phyloP scores from a whole-genome alignment of 2,113 vertebrate species.

The Varanus komodoensis region DNA sequence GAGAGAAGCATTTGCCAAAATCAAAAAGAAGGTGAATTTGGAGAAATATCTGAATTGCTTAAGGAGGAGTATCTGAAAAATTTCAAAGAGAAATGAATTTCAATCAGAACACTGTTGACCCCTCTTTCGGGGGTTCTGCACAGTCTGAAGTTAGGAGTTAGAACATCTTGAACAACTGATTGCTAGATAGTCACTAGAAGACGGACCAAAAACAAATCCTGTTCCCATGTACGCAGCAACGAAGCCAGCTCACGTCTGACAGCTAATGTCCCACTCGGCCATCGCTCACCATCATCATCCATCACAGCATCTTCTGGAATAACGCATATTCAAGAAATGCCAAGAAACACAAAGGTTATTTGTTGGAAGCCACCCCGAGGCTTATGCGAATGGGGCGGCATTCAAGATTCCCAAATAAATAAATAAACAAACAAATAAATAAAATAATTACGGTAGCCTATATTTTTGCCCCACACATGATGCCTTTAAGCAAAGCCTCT shows the following conservation, averaged over 20 bases:
- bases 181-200: neutral
- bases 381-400: no score
- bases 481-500: neutral
- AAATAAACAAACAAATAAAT: no score
- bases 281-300: neutral
- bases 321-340: neutral
- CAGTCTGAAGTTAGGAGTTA: neutral
- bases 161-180: neutral
- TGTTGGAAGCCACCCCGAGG: no score
- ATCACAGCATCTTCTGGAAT: neutral
- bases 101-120: neutral
- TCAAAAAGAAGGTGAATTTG: neutral
- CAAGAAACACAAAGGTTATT: neutral
- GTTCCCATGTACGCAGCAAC: neutral
- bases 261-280: neutral
- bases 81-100: neutral
- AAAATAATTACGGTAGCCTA: neutral
- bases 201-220: neutral
- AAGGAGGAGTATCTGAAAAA: neutral
- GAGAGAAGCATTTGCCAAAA: neutral
- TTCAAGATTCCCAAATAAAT: no score
- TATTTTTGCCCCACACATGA: neutral
- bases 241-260: accelerated
- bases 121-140: neutral
- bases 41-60: neutral